These are phyloP conservation scores for Oscheius sp. DNA, from an alignment of 2,888 invertebrate species.

Conservation along the genomic window DNA sequence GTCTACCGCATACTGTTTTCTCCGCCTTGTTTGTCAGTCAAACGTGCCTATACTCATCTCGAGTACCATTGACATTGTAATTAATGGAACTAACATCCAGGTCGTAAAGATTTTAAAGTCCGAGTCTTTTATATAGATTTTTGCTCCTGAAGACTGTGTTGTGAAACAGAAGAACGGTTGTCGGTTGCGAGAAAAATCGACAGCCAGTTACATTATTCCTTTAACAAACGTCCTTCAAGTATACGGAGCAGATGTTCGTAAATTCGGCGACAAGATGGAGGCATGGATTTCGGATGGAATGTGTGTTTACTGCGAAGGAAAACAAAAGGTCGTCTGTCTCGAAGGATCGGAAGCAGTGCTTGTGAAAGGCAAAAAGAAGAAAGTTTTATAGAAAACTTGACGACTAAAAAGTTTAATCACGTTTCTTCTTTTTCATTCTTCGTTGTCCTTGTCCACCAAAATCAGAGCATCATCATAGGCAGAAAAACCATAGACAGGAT, in stretches of 20 bases:
- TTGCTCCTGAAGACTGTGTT: not conserved
- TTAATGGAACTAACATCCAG: not conserved
- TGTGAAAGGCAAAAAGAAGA: too few species aligned
- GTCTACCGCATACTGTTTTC: constrained; percentile 45
- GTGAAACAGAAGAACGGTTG: not conserved
- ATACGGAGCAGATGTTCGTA: not conserved
- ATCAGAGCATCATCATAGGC: not conserved
- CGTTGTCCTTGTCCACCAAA: too few species aligned
- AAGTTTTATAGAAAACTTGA: too few species aligned
- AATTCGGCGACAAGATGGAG: constrained; percentile 23
- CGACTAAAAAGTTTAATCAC: too few species aligned
- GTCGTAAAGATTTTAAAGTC: not conserved
- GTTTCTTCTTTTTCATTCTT: too few species aligned
- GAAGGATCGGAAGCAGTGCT: too few species aligned
- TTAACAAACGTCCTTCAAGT: too few species aligned
- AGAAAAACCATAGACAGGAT: not conserved
- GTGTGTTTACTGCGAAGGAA: constrained; percentile 24
- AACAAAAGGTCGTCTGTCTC: constrained; percentile 2
- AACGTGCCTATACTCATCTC: constrained; percentile 28
- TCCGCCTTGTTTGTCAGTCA: constrained; percentile 31
- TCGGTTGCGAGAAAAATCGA: not conserved
- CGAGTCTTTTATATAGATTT: constrained; percentile 7
- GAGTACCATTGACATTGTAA: not conserved
- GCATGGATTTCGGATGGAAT: constrained; percentile 21
- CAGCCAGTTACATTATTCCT: too few species aligned